Base-by-base conservation (phyloP, 2,797 vertebrate genomes). In the Chloroceryle inda region DNA sequence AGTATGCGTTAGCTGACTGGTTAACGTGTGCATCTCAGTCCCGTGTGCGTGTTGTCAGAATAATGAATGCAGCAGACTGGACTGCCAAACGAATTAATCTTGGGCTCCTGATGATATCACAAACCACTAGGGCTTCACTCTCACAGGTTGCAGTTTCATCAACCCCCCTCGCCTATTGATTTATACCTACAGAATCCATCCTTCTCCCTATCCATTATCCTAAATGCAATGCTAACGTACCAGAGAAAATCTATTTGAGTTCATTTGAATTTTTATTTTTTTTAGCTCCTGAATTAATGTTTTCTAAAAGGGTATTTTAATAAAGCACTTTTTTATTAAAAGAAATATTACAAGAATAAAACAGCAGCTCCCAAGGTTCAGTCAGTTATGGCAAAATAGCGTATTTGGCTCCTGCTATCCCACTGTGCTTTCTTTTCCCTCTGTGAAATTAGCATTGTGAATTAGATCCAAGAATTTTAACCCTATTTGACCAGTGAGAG, bases 171-270 rank as follows among this genome's bases (percentile, higher is more conserved):
- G 5, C 37, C 84, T 97, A 97, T 96, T 98, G 97, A 98, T 98
- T 98, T 98, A 98, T 97, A 97, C 94, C 96, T 95, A 71, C 90
- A 94, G 95, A 96, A 86, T 79, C 92, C 92, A 84, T 95, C 93
- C 95, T 93, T 96, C 97, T 95, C 96, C 92, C 96, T 96, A 97
- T 97, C 97, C 97, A 98, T 98, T 98, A 98, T 97, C 93, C 97
- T 98, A 98, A 97, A 95, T 96, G 96, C 94, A 96, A 86, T 1
- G n/a, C 94, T 98, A 98, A 97, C 96, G 21, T 92, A 97, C 96
- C 96, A 97, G 91, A 90, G 96, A 97, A 98, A 98, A 98, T 98
- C 98, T 98, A 98, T 98, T 96, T 88, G 94, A 97, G 95, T 98
- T 97, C 96, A 97, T 97, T 95, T 96, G 91, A 97, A 97, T 97